A percentile compares a stretch with the other conserved stretches of the same genome.
phyloP scores from a whole-genome alignment of 2,113 vertebrate genomes.

The Anolis sagrei region DNA sequence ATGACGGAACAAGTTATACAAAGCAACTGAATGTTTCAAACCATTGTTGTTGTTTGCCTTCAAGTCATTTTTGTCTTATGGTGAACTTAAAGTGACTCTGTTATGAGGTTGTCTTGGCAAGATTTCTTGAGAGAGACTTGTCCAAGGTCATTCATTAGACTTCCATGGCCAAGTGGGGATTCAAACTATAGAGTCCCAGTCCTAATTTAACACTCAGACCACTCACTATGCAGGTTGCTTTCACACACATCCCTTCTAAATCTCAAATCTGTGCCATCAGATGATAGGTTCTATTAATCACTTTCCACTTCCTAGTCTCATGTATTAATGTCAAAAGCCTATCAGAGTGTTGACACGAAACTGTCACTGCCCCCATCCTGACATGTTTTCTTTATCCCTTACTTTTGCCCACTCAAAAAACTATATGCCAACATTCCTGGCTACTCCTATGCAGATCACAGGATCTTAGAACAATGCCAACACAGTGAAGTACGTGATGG shows the following conservation, averaged over 20 bases:
- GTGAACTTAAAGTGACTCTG: too few relatives aligned
- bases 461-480: slow-evolving; percentile 9
- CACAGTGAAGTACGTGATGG: background rate
- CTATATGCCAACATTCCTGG: slow-evolving; percentile 26
- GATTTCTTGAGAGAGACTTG: too few relatives aligned
- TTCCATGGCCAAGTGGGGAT: too few relatives aligned
- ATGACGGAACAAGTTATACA: background rate
- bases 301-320: background rate
- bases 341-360: background rate
- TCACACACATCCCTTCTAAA: background rate
- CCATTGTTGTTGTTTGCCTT: too few relatives aligned
- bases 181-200: too few relatives aligned
- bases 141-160: too few relatives aligned
- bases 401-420: background rate
- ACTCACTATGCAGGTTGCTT: too few relatives aligned
- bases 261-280: background rate
- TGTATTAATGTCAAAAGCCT: too few relatives aligned
- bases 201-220: too few relatives aligned
- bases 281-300: background rate
- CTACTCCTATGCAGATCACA: slow-evolving; percentile 23
- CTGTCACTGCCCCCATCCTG: background rate
- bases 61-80: too few relatives aligned
- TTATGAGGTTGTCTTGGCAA: too few relatives aligned
- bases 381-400: background rate
- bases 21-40: background rate